A percentile compares a stretch with the other conserved stretches of the same genome.
Conservation (phyloP, 2,888 invertebrate genomes). For the Apotomis turbidana region DNA sequence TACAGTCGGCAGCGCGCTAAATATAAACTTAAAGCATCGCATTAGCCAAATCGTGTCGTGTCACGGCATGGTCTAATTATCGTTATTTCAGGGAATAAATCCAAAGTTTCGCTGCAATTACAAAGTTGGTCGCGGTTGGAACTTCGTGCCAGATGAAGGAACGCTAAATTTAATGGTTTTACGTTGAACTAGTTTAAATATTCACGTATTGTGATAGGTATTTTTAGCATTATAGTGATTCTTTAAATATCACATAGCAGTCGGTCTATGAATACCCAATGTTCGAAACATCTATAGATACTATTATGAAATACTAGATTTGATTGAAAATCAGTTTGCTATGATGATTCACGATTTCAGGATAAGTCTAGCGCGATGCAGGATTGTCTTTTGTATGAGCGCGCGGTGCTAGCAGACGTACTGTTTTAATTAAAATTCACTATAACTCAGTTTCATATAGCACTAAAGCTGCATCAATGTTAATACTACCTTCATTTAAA, state of each 20-base stretch:
- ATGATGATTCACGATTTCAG: too few relatives aligned
- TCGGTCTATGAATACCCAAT: neutral
- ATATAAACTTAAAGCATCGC: slow-evolving; percentile 35
- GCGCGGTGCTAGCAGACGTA: too few relatives aligned
- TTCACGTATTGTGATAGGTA: neutral
- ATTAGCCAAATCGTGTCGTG: slow-evolving; percentile 32
- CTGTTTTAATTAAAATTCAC: too few relatives aligned
- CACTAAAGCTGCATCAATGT: too few relatives aligned
- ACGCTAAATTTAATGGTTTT: slow-evolving; percentile 30
- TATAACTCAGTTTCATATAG: too few relatives aligned
- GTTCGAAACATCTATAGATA: too few relatives aligned
- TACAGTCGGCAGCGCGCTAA: slow-evolving; percentile 27
- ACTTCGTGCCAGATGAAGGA: slow-evolving; percentile 31
- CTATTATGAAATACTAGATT: too few relatives aligned
- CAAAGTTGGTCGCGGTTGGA: slow-evolving; percentile 33
- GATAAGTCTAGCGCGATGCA: too few relatives aligned
- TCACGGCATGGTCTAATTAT: slow-evolving; percentile 56
- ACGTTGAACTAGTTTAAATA: slow-evolving; percentile 29
- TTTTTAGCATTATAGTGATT: neutral
- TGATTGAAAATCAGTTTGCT: too few relatives aligned
- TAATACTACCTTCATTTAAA: neutral
- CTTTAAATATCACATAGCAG: neutral
- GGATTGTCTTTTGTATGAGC: too few relatives aligned
- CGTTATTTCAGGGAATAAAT: slow-evolving; percentile 44
- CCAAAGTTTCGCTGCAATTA: slow-evolving; percentile 40